Evolutionary conservation across 2,797 vertebrate species (phyloP).

Genomic region (Muscicapa striata): DNA sequence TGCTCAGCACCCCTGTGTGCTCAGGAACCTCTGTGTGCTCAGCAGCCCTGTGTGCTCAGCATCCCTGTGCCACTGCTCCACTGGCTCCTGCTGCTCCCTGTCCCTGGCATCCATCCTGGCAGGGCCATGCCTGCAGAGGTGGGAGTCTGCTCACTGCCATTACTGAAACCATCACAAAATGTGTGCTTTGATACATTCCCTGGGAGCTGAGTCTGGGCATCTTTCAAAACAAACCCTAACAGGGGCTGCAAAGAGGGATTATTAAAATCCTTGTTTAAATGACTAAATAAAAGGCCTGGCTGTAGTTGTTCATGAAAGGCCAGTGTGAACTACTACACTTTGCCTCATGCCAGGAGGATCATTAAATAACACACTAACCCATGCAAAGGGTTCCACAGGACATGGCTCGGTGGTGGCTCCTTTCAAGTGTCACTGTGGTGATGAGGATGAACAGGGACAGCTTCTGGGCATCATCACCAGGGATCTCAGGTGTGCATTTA

Average conservation of each 20-base stretch:
- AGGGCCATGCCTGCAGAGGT: background rate
- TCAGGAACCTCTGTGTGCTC: background rate
- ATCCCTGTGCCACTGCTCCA: background rate
- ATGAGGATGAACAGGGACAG: background rate
- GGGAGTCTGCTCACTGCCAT: background rate
- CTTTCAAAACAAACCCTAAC: background rate
- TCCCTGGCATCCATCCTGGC: background rate
- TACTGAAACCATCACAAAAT: background rate
- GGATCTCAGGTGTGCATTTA: conserved; percentile 1
- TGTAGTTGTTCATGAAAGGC: background rate
- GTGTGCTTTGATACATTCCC: fast-evolving
- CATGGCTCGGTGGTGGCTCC: background rate
- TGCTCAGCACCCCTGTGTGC: background rate
- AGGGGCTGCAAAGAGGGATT: background rate
- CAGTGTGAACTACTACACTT: background rate
- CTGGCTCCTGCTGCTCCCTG: background rate
- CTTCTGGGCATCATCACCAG: background rate
- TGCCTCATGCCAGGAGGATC: background rate
- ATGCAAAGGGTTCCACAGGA: background rate
- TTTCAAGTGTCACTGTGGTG: background rate
- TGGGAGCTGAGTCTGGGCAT: background rate
- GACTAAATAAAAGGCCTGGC: background rate
- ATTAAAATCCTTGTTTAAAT: background rate
- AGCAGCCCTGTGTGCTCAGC: fast-evolving
- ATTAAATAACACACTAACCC: background rate